Base-by-base conservation (phyloP, 2,888 invertebrate genomes). In the Apotomis betuletana region DNA sequence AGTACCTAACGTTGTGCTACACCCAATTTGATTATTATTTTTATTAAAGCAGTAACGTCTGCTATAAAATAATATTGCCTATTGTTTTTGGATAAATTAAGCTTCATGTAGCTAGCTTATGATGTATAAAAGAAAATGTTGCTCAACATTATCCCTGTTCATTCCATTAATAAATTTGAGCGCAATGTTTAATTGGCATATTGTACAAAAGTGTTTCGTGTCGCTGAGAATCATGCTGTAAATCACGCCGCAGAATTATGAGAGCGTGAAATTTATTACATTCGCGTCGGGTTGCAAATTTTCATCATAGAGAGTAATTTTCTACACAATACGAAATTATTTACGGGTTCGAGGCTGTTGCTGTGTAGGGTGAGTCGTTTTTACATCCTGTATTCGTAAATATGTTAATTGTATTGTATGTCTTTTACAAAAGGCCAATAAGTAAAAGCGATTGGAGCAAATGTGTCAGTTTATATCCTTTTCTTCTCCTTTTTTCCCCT, bases 241-340 rank as follows among this genome's bases (percentile, higher is more conserved):
- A 91, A 91, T 91, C 89, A 90, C 82, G 83, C 83, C 83, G 79
- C 82, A 79, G 80, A 90, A 89, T 91, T 90, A 91, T 87, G 91
- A 87, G 85, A 87, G 87, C 88, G 85, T 85, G 83, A 89, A 91
- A 91, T 91, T 91, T 91, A 91, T 91, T 86, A 85, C 89, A 77
- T 82, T 82, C 81, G 85, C 86, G 83, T 89, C 86, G 88, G 88
- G 86, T 87, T 85, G 87, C 89, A 87, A 90, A 90, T 90, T 90
- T 90, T 87, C 90, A 87, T 83, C 86, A 85, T 79, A 80, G 77
- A 82, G 70, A 84, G 63, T 68, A 72, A 72, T 72, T 72, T 68
- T 72, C 72, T 72, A 72, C 67, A 72, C 72, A 72, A 72, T 72
- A 68, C 72, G 63, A 41, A 68, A 63, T 68, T 68, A 72, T 72